Conservation (phyloP, 2,113 vertebrate genomes). For the Typhlomys cinereus region DNA sequence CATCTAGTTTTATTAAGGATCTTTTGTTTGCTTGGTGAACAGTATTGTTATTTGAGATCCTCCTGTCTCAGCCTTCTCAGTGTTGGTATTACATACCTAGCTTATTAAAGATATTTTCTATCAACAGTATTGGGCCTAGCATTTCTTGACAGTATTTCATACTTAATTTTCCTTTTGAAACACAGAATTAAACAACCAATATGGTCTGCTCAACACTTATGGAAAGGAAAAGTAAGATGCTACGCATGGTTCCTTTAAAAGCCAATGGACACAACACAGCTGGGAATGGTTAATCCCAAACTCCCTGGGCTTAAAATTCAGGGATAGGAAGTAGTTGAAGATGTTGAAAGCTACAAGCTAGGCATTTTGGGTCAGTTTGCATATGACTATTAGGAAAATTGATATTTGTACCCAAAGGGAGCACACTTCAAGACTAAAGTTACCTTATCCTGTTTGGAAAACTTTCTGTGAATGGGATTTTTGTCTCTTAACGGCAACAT, state of each 20-base stretch:
- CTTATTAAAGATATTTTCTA: background rate
- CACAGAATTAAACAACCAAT: background rate
- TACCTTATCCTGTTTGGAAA: slow-evolving; percentile 16
- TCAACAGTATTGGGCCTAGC: background rate
- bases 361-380: background rate
- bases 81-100: background rate
- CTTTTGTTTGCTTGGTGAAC: background rate
- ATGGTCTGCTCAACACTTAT: background rate
- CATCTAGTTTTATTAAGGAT: background rate
- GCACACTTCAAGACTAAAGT: background rate
- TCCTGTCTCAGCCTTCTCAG: background rate
- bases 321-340: background rate
- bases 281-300: background rate
- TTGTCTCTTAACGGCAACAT: no score
- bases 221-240: background rate
- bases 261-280: background rate
- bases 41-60: background rate
- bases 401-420: background rate
- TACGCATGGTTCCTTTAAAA: background rate
- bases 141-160: background rate
- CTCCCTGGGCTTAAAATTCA: background rate
- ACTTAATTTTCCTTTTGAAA: background rate
- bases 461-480: background rate
- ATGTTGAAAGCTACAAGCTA: background rate
- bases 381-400: background rate